A percentile compares a stretch with the other conserved stretches of the same genome.
Evolutionary conservation across 1,140 invertebrate species (phyloP).

Genomic region (Lordiphosa clarofinis): DNA sequence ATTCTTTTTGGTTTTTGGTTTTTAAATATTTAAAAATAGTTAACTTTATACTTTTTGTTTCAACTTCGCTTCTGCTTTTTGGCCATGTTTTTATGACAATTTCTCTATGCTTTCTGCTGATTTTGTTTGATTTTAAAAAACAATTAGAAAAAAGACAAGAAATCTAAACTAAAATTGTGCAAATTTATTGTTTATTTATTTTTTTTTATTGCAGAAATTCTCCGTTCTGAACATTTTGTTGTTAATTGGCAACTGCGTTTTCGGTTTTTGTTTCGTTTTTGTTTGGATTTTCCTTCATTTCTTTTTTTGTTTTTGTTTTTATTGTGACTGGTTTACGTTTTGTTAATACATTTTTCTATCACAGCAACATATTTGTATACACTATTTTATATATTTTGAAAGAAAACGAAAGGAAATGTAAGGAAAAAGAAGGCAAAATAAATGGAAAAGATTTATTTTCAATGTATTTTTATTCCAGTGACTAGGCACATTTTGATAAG

Average conservation of each 20-base stretch:
- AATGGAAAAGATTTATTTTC: constrained; percentile 4
- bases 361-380: constrained; percentile 74
- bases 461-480: constrained; percentile 15
- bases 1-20: constrained; percentile 14
- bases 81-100: constrained; percentile 17
- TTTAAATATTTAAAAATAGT: constrained; percentile 69
- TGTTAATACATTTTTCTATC: constrained; percentile 68
- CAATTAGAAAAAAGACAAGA: constrained; percentile 1
- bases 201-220: constrained; percentile 1
- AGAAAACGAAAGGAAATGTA: too few relatives aligned
- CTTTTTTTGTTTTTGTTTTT: constrained; percentile 59
- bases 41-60: constrained; percentile 75
- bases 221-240: constrained; percentile 10
- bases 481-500: constrained; percentile 6
- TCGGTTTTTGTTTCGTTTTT: too few relatives aligned
- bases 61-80: constrained; percentile 36
- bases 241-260: constrained; percentile 26
- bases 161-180: too few relatives aligned
- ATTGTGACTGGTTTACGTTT: constrained; percentile 67
- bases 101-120: constrained; percentile 3
- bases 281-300: too few relatives aligned
- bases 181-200: too few relatives aligned
- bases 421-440: constrained; percentile 8
- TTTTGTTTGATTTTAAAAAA: constrained; percentile 20
- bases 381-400: constrained; percentile 48